phyloP scores from a whole-genome alignment of 2,113 vertebrate species.

The Delphinus delphis region DNA sequence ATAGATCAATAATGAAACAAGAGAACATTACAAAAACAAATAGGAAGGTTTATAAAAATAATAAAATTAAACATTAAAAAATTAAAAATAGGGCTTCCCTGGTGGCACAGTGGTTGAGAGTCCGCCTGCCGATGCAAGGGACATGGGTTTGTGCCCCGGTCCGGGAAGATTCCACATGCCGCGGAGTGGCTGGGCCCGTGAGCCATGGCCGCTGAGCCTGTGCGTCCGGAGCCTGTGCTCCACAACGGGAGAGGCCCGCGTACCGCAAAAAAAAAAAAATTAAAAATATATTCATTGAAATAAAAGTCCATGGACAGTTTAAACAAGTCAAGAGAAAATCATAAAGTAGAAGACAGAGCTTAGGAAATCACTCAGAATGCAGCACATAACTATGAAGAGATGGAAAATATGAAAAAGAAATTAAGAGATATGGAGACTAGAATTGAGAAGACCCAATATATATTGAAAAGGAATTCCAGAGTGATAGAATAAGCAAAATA shows the following conservation, averaged over 20 bases:
- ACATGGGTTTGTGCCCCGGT: no score
- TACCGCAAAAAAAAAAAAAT: background rate
- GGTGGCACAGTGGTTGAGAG: no score
- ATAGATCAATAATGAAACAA: background rate
- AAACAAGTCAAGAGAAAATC: background rate
- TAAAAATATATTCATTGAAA: background rate
- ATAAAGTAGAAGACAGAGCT: background rate
- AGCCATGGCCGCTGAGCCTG: no score
- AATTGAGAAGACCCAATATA: background rate
- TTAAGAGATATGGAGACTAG: background rate
- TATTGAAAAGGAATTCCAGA: background rate
- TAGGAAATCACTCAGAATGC: background rate
- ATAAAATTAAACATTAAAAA: background rate
- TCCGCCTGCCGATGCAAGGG: no score
- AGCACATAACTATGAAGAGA: background rate
- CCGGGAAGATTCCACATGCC: no score
- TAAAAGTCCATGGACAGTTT: background rate
- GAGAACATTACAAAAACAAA: background rate
- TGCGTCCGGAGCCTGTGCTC: no score
- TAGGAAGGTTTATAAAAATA: background rate
- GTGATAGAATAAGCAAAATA: background rate
- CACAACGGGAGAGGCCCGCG: no score
- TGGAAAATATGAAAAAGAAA: background rate
- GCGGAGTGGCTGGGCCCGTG: no score
- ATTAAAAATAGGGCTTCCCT: no score